Base-by-base conservation (phyloP, 2,888 invertebrate genomes). In the Drosophila diplacantha region DNA sequence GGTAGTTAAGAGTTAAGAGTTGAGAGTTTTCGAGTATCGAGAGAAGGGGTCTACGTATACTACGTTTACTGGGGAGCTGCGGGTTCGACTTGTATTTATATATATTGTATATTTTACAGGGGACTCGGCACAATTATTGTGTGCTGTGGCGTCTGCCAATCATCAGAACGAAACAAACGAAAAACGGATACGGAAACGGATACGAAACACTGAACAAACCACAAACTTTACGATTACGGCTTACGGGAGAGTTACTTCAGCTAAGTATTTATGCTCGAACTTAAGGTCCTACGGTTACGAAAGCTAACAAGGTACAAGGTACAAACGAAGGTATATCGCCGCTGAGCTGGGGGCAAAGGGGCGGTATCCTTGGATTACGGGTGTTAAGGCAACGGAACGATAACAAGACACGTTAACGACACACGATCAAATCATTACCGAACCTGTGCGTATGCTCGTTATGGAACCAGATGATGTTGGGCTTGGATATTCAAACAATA, bases 401-500 rank as follows among this genome's bases (percentile, higher is more conserved):
- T 55, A 37, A 59, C 69, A 68, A 35, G 51, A 51, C 62, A 59
- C 60, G 41, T 59, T 55, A 76, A 69, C 63, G 72, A 74, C 62
- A 81, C 70, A 76, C 58, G 58, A 70, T 67, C 58, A 77, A 75
- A 59, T 68, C 56, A 55, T 72, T 78, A 78, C 66, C 81, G 81
- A 78, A 78, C 78, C 78, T 78, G 81, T 78, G 81, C 81, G 50
- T 60, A 61, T 69, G 69, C 60, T 69, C 69, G 68, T 71, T 71
- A 73, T 75, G 75, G 79, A 78, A 75, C 79, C 75, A 73, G 76
- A 77, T 77, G 77, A 77, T 77, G 77, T 69, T 76, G 80, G 74
- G 72, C 66, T 66, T 53, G 65, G 67, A 51, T 59, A 52, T 39
- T 49, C 9, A 29, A 59, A 43, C 53, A 59, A 54, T 58, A 37